Evolutionary conservation across 2,113 vertebrate species (phyloP).

Genomic region (Zootoca vivipara): DNA sequence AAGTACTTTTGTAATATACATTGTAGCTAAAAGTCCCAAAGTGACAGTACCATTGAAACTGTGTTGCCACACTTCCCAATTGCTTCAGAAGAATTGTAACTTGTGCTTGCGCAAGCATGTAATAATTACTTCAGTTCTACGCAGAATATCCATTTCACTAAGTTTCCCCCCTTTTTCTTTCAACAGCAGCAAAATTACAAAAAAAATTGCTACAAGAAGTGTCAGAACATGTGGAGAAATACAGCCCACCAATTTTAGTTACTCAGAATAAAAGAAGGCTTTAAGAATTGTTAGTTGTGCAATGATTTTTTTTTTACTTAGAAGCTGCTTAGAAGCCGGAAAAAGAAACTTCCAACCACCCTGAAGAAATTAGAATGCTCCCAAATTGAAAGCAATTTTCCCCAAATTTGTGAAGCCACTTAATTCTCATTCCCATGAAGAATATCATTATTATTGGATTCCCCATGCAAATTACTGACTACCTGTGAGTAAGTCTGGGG

Average conservation of each 20-base stretch:
- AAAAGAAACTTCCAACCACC: background rate
- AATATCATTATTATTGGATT: background rate
- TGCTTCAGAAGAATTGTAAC: background rate
- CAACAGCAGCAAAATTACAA: background rate
- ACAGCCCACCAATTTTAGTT: fast-evolving
- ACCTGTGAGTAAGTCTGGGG: background rate
- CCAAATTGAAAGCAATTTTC: background rate
- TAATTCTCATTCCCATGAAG: background rate
- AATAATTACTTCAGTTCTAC: background rate
- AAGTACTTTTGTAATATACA: no score
- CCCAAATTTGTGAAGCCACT: background rate
- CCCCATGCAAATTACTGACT: background rate
- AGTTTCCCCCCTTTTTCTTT: background rate
- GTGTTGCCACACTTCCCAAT: background rate
- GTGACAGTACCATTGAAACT: background rate
- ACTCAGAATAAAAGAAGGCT: background rate
- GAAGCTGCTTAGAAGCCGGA: background rate
- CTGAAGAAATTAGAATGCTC: background rate
- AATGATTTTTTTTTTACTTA: background rate
- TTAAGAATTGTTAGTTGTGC: background rate
- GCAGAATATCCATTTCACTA: fast-evolving
- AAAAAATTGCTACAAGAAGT: background rate
- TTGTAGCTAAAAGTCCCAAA: background rate
- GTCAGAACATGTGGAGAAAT: background rate
- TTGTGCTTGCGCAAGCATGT: background rate